phyloP scores from a whole-genome alignment of 2,888 invertebrate genomes.

The Synanthedon myopaeformis region DNA sequence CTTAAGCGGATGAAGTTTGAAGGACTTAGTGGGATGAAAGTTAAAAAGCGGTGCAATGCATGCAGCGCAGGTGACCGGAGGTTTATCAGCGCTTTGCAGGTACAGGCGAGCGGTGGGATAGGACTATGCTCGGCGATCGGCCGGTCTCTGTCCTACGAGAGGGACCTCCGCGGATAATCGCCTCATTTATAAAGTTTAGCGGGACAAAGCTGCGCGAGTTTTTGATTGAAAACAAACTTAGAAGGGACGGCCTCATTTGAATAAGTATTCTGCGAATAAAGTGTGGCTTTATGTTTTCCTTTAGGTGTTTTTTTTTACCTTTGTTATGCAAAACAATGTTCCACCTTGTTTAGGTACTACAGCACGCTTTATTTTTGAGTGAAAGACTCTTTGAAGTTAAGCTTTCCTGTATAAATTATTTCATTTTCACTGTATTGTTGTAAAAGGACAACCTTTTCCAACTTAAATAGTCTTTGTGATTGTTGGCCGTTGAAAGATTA shows the following conservation, averaged over 20 bases:
- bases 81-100: conserved; percentile 60
- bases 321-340: conserved; percentile 71
- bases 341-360: conserved; percentile 71
- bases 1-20: conserved; percentile 61
- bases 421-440: conserved; percentile 67
- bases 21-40: conserved; percentile 59
- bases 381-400: conserved; percentile 70
- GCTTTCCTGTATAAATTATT: conserved; percentile 69
- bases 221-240: conserved; percentile 72
- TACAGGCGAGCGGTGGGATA: conserved; percentile 15
- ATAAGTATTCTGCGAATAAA: conserved; percentile 71
- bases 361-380: conserved; percentile 71
- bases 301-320: conserved; percentile 68
- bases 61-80: conserved; percentile 67
- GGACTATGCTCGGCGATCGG: conserved; percentile 2
- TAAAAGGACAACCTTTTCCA: conserved; percentile 56
- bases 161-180: conserved; percentile 60
- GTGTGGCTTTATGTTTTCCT: conserved; percentile 71
- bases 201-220: conserved; percentile 67
- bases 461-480: conserved; percentile 51
- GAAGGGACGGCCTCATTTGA: conserved; percentile 71
- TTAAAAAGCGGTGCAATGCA: conserved; percentile 68
- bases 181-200: conserved; percentile 71
- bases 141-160: conserved; percentile 46
- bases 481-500: conserved; percentile 29